Evolutionary conservation across 2,888 invertebrate species (phyloP).

Genomic region (Euclidia mi): DNA sequence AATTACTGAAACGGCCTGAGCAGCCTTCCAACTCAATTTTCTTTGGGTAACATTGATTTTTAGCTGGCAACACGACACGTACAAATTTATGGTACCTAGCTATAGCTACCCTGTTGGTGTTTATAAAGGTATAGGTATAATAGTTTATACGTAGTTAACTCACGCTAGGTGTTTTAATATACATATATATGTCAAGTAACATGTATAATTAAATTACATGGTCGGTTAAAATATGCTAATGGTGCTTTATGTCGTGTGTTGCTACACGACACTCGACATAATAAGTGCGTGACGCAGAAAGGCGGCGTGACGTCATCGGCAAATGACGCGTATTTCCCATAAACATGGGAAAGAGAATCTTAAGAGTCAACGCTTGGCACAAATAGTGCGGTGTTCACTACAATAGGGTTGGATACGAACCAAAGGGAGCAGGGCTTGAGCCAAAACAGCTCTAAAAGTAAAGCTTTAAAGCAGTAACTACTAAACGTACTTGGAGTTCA

Average conservation of each 20-base stretch:
- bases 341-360: slow-evolving; percentile 32
- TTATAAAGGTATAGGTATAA: slow-evolving; percentile 11
- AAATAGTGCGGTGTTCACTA: slow-evolving; percentile 24
- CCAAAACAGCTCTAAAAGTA: slow-evolving; percentile 22
- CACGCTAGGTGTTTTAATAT: neutral
- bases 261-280: too few relatives aligned
- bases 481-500: neutral
- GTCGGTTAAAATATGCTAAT: neutral
- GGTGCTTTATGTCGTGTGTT: neutral
- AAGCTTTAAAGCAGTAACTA: slow-evolving; percentile 5
- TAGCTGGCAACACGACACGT: slow-evolving; percentile 31
- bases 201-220: neutral
- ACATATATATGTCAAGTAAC: neutral
- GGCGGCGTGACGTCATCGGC: neutral
- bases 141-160: slow-evolving; percentile 16
- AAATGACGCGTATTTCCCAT: neutral
- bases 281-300: slow-evolving; percentile 10
- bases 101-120: slow-evolving; percentile 31
- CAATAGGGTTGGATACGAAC: slow-evolving; percentile 41
- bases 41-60: slow-evolving; percentile 59
- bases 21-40: slow-evolving; percentile 65
- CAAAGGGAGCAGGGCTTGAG: slow-evolving; percentile 29
- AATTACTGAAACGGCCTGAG: slow-evolving; percentile 68
- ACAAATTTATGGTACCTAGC: slow-evolving; percentile 27
- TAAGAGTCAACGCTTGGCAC: slow-evolving; percentile 31